Base-by-base conservation (phyloP, 2,113 vertebrate species). In the Mastomys coucha region DNA sequence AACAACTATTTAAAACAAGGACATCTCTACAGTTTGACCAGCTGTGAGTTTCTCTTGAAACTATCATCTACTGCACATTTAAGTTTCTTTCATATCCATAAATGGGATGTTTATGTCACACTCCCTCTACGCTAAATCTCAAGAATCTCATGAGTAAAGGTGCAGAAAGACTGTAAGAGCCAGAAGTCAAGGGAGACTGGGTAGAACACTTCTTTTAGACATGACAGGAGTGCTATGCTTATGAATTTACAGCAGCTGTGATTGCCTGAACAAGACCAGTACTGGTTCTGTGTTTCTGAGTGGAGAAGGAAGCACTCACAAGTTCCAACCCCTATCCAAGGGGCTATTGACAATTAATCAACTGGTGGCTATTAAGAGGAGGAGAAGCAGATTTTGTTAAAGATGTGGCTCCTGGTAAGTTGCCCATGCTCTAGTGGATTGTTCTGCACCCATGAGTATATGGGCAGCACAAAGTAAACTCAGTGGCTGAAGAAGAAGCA, bases 1-100 rank as follows among this genome's bases (percentile, higher is more conserved):
- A 94, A 33, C 36, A 84, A 84, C 45, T 63, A n/a, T 82, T 92
- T 73, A 92, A 76, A 76, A 89, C 19, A 56, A 88, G 49, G 45
- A 65, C 17, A 60, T 78, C 56, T 36, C 81, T 75, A 45, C 10
- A 75, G 39, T 75, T 75, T 4, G 39, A 11, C 22, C 39, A 75
- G 73, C 42, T 75, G 73, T 26, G 73, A 45, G 73, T 75, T 45
- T 75, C 73, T 75, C 39, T 75, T 75, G 73, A 75, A 75, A 75
- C 22, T 75, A 26, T 10, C 73, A 42, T 26, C 22, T 20, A 26
- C 22, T 13, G 20, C 39, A 42, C 22, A 42, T 42, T 72, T 39
- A 67, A 72, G 12, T n/a, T 76, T 81, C 92, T 65, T 65, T 94
- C 73, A 24, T 7, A 5, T 24, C 39, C 39, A 75, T 45, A 75